Percentiles rank a stretch among this genome's conserved stretches.
phyloP scores from a whole-genome alignment of 1,140 invertebrate species.

The Bombus balteatus region DNA sequence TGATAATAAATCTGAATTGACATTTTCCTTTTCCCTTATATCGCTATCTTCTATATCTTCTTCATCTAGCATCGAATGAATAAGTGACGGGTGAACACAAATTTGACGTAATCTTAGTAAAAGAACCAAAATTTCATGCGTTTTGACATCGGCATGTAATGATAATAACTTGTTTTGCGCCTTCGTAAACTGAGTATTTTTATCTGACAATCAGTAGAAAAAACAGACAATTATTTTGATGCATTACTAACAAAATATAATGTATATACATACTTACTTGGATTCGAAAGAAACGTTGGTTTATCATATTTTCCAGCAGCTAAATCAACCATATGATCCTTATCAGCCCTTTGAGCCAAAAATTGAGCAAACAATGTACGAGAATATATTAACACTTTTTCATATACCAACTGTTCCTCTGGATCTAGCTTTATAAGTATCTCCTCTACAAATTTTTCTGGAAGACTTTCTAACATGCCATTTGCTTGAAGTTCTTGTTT shows the following conservation, averaged over 20 bases:
- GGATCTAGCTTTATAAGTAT: slow-evolving; percentile 85
- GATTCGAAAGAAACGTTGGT: slow-evolving; percentile 51
- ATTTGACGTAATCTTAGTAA: slow-evolving; percentile 93
- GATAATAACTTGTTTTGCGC: slow-evolving; percentile 75
- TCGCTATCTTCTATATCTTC: slow-evolving; percentile 70
- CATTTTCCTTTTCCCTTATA: slow-evolving; percentile 68
- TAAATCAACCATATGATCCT: slow-evolving; percentile 79
- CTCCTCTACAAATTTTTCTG: slow-evolving; percentile 85
- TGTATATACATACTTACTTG: slow-evolving; percentile 42
- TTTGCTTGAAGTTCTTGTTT: slow-evolving; percentile 89
- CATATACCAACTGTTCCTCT: slow-evolving; percentile 90
- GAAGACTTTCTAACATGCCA: slow-evolving; percentile 85
- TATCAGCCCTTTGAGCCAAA: slow-evolving; percentile 88
- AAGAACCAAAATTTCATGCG: slow-evolving; percentile 91
- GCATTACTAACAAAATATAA: background rate
- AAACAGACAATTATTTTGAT: background rate
- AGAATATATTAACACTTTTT: slow-evolving; percentile 89
- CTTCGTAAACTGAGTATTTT: slow-evolving; percentile 76
- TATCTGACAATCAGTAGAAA: slow-evolving; percentile 49
- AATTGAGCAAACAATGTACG: slow-evolving; percentile 90
- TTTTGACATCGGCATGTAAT: slow-evolving; percentile 84
- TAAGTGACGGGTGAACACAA: slow-evolving; percentile 93
- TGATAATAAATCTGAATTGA: slow-evolving; percentile 85
- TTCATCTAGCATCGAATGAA: slow-evolving; percentile 87
- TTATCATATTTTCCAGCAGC: slow-evolving; percentile 66